Base-by-base conservation (phyloP, 2,797 vertebrate species). In the Mareca penelope region DNA sequence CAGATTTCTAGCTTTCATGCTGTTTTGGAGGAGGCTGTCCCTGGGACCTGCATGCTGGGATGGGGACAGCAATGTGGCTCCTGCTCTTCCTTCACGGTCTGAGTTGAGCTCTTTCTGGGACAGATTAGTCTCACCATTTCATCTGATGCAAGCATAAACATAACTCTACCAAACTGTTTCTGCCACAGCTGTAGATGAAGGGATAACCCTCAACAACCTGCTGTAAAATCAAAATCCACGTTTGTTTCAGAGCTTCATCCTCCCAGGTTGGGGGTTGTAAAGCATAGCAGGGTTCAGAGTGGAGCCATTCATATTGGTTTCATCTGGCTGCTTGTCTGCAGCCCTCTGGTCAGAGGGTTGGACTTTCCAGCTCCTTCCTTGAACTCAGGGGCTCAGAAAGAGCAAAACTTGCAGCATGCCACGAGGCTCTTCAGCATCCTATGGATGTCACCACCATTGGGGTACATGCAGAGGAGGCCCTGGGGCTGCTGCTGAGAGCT, bases 391-490 rank as follows among this genome's bases (percentile, higher is more conserved):
- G 46, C 59, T 90, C 65, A 94, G 79, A 88, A 94, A 79, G 42
- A 94, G 92, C 81, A 93, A 80, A 80, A 42, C 67, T 68, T 67
- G 39, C 71, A 93, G 61, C 57, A 85, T 65, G 50, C 37, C 65
- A 23, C 28, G 44, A 6, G 18, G 44, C 12, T 84, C 16, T 76
- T 56, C 12, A 70, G 50, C 46, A 29, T 59, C 12, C 4, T 29
- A 44, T 61, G 52, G 59, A 23, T 26, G 8, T 50, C 11, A 7
- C 29, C 23, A 18, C 29, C 18, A 0, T 0, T 11, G 7, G 40
- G 7, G 37, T 2, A 4, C 31, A 37, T 60, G 64, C 61, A 69
- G 40, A 72, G 68, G 48, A 21, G 80, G 55, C 19, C 28, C 48
- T 28, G 7, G 28, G 37, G 28, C 61, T 31, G 18, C 61, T 64